A percentile compares a stretch with the other conserved stretches of the same genome.
phyloP scores from a whole-genome alignment of 2,113 vertebrate species.

The Setophaga kirtlandii region DNA sequence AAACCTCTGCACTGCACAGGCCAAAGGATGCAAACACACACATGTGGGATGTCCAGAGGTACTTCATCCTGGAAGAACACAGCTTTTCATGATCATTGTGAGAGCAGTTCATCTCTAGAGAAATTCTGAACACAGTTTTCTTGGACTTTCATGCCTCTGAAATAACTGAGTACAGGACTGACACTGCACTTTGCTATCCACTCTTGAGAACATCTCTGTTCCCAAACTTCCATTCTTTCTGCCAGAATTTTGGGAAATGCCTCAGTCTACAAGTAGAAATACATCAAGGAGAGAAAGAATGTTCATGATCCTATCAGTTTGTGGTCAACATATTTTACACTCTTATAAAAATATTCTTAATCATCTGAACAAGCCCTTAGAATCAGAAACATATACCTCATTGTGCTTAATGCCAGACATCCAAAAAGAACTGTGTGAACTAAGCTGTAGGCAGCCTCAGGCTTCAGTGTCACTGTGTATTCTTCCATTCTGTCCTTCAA shows the following conservation, averaged over 20 bases:
- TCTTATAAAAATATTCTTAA: not conserved
- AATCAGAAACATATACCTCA: constrained; percentile 83
- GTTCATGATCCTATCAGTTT: not conserved
- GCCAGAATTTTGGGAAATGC: not conserved
- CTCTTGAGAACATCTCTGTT: not conserved
- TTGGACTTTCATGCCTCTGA: not conserved
- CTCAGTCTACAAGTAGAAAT: not conserved
- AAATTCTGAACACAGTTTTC: not conserved
- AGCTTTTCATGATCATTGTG: not conserved
- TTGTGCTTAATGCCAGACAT: constrained; percentile 91
- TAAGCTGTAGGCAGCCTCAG: constrained; percentile 90
- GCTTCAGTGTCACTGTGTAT: constrained; percentile 67
- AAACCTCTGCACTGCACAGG: constrained; percentile 85
- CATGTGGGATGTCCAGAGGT: constrained; percentile 98
- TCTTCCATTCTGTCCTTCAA: constrained; percentile 41
- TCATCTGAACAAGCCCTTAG: not conserved
- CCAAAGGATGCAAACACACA: constrained; percentile 91
- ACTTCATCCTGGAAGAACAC: constrained; percentile 88
- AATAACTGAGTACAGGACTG: not conserved
- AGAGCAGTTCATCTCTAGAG: not conserved
- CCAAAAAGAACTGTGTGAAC: constrained; percentile 89
- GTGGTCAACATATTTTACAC: not conserved
- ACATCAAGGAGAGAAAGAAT: not conserved
- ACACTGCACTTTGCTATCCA: not conserved
- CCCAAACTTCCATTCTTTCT: not conserved